Evolutionary conservation across 1,140 invertebrate genomes (phyloP).

Genomic region (Brachionus paranguensis): DNA sequence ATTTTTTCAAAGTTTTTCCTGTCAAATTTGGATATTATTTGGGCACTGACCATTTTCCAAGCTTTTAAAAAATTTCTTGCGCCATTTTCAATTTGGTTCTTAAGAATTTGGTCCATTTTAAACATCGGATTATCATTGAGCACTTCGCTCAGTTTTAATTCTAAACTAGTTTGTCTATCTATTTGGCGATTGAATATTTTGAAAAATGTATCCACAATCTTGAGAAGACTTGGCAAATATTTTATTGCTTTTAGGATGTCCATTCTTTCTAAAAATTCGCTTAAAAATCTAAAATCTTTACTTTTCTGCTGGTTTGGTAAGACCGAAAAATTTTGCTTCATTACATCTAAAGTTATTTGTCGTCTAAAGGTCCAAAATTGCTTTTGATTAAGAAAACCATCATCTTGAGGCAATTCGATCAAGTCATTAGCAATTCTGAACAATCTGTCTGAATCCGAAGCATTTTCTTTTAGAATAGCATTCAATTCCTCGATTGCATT

Average conservation of each 20-base stretch:
- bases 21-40: background rate
- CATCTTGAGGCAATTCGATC: background rate
- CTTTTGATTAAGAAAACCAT: background rate
- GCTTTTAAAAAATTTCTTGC: background rate
- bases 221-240: slow-evolving; percentile 9
- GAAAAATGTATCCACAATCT: background rate
- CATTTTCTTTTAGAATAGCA: background rate
- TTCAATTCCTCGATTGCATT: background rate
- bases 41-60: background rate
- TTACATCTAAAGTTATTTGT: background rate
- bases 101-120: background rate
- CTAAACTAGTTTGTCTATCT: background rate
- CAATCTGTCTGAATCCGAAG: background rate
- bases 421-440: background rate
- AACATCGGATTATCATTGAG: background rate
- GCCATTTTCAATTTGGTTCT: background rate
- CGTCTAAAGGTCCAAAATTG: background rate
- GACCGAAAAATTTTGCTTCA: background rate
- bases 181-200: slow-evolving; percentile 17
- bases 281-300: background rate
- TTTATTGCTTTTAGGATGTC: background rate
- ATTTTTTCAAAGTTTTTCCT: background rate
- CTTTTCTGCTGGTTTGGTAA: background rate
- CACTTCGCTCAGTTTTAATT: background rate
- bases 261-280: background rate